Evolutionary conservation across 2,797 vertebrate species (phyloP).

Genomic region (Rhodeus uyekii): DNA sequence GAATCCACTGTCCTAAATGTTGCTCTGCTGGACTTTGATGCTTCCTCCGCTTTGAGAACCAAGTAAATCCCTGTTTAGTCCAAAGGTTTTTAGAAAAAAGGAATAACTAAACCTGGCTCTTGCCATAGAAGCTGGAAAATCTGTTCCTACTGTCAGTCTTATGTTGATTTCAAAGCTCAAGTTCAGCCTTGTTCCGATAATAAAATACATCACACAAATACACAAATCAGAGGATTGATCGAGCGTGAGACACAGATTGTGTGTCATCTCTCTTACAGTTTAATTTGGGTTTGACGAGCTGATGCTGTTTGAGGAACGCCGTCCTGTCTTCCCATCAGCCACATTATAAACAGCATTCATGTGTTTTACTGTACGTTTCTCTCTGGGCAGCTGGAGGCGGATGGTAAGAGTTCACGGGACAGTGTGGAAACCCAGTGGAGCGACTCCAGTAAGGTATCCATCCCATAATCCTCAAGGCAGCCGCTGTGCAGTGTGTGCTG

Average conservation of each 20-base stretch:
- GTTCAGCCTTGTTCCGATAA: too few relatives aligned
- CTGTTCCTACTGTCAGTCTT: too few relatives aligned
- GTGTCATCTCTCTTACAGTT: not conserved
- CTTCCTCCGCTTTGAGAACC: too few relatives aligned
- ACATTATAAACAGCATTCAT: not conserved
- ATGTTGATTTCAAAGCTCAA: too few relatives aligned
- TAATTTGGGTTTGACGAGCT: conserved; percentile 1
- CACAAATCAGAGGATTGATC: too few relatives aligned
- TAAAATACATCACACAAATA: too few relatives aligned
- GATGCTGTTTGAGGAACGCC: not conserved
- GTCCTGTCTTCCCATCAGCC: not conserved
- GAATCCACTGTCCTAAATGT: too few relatives aligned
- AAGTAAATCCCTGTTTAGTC: too few relatives aligned
- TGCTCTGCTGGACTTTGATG: too few relatives aligned
- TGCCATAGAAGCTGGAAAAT: too few relatives aligned
- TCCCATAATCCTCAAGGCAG: conserved; percentile 20
- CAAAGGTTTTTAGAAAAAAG: too few relatives aligned
- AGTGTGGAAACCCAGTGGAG: conserved; percentile 55
- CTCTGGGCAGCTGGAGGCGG: conserved; percentile 59
- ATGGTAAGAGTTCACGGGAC: conserved; percentile 62
- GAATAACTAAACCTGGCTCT: too few relatives aligned
- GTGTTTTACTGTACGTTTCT: conserved; percentile 54
- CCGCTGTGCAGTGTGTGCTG: not conserved
- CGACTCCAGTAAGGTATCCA: conserved; percentile 68
- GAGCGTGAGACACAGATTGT: not conserved